A percentile compares a stretch with the other conserved stretches of the same genome.
phyloP scores from a whole-genome alignment of 2,113 vertebrate species.

The Silurus meridionalis region DNA sequence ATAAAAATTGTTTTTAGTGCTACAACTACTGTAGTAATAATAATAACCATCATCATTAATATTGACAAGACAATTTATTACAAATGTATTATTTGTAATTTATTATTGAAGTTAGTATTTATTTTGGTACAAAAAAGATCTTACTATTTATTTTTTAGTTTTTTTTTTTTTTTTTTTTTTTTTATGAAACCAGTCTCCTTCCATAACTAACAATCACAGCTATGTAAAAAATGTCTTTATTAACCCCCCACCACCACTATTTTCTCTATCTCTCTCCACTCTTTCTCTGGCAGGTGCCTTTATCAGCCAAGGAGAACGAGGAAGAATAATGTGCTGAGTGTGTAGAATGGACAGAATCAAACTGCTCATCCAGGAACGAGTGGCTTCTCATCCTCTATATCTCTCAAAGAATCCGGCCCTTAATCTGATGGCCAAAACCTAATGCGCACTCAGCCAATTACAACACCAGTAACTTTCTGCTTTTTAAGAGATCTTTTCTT shows the following conservation, averaged over 20 bases:
- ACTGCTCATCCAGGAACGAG: constrained; percentile 22
- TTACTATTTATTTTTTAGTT: too few relatives aligned
- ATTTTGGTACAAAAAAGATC: background rate
- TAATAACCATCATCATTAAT: background rate
- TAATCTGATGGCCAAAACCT: constrained; percentile 33
- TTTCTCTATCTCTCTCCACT: background rate
- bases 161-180: too few relatives aligned
- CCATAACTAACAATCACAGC: background rate
- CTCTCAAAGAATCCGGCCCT: background rate
- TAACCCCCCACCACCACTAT: background rate
- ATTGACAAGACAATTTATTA: too few relatives aligned
- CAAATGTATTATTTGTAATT: background rate
- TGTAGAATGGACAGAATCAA: constrained; percentile 15
- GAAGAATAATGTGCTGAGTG: constrained; percentile 43
- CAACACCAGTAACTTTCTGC: constrained; percentile 28
- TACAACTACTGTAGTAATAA: background rate
- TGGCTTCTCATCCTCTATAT: constrained; percentile 22
- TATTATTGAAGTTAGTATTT: background rate
- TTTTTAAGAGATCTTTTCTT: constrained; percentile 26
- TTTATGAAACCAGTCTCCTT: background rate
- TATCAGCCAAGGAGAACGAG: constrained; percentile 30
- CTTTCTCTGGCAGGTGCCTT: constrained; percentile 49
- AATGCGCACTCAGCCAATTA: constrained; percentile 38
- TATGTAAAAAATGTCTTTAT: constrained; percentile 4
- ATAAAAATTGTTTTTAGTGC: too few relatives aligned